Percentiles rank a stretch among this genome's conserved stretches.
Conservation (phyloP, 2,888 invertebrate species). For the Unio delphinus region DNA sequence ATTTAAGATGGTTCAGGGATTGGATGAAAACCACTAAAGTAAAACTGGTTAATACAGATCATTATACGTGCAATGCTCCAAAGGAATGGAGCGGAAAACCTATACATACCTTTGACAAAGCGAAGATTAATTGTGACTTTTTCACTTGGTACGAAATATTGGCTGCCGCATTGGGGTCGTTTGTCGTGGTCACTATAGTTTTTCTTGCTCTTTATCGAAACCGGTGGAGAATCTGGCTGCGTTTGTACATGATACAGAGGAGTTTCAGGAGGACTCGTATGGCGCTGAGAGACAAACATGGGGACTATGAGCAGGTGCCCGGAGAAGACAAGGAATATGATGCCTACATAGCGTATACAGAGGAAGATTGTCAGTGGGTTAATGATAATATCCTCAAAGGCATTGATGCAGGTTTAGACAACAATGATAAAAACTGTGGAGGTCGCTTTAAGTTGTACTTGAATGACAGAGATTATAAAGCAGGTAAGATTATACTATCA, state of each 20-base stretch:
- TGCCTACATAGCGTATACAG: conserved; percentile 41
- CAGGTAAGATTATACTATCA: too few species aligned
- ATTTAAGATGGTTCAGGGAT: conserved; percentile 91
- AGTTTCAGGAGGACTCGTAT: neutral
- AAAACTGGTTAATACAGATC: conserved; percentile 15
- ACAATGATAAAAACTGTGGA: conserved; percentile 22
- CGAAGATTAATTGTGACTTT: conserved; percentile 45
- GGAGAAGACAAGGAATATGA: conserved; percentile 26
- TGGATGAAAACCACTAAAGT: conserved; percentile 87
- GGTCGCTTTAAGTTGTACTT: conserved; percentile 44
- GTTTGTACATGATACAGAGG: conserved; percentile 14
- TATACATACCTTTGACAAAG: conserved; percentile 40
- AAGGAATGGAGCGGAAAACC: conserved; percentile 38
- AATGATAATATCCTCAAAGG: conserved; percentile 31
- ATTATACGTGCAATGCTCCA: conserved; percentile 47
- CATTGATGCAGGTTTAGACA: conserved; percentile 36
- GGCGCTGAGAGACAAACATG: neutral
- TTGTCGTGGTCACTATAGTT: conserved; percentile 22
- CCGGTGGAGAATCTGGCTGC: conserved; percentile 33
- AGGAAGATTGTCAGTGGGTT: conserved; percentile 45
- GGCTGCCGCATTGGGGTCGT: conserved; percentile 12
- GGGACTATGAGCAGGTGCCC: conserved; percentile 14
- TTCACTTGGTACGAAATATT: conserved; percentile 34
- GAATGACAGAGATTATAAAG: conserved; percentile 2
- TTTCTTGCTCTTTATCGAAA: conserved; percentile 23